Percentiles rank a stretch among this genome's conserved stretches.
These are phyloP conservation scores for Phalangium opilio DNA, from an alignment of 2,888 invertebrate species.

Conservation along the genomic window DNA sequence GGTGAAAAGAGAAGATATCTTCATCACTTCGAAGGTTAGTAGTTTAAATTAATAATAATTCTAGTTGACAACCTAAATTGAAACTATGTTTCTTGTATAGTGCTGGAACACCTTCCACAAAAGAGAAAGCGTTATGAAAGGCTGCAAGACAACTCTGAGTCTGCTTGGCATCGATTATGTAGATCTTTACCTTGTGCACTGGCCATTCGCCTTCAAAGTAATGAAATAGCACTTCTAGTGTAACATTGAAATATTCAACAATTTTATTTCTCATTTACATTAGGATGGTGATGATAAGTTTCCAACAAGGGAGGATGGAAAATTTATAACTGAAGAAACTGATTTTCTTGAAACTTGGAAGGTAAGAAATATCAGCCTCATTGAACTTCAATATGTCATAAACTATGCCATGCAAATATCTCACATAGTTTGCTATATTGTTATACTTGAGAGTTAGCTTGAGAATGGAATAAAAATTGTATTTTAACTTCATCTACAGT, in stretches of 20 bases:
- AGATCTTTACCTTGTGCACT: constrained; percentile 79
- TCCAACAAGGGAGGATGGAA: constrained; percentile 41
- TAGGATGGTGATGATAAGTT: constrained; percentile 22
- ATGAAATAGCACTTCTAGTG: too few species aligned
- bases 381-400: too few species aligned
- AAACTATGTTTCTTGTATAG: constrained; percentile 30
- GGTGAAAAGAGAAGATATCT: constrained; percentile 29
- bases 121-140: constrained; percentile 54
- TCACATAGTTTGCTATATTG: too few species aligned
- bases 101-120: constrained; percentile 80
- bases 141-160: constrained; percentile 49
- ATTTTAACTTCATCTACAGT: too few species aligned
- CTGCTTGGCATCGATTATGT: constrained; percentile 60
- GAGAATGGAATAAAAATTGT: too few species aligned
- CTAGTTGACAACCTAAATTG: not conserved
- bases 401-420: too few species aligned
- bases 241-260: too few species aligned
- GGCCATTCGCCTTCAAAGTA: constrained; percentile 73
- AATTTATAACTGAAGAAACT: constrained; percentile 45
- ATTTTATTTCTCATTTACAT: too few species aligned
- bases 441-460: too few species aligned
- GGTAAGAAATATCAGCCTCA: constrained; percentile 18
- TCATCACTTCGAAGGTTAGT: constrained; percentile 30
- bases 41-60: too few species aligned
- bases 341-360: constrained; percentile 47